Conservation (phyloP, 2,113 vertebrate species). For the Cyprichromis sp. region DNA sequence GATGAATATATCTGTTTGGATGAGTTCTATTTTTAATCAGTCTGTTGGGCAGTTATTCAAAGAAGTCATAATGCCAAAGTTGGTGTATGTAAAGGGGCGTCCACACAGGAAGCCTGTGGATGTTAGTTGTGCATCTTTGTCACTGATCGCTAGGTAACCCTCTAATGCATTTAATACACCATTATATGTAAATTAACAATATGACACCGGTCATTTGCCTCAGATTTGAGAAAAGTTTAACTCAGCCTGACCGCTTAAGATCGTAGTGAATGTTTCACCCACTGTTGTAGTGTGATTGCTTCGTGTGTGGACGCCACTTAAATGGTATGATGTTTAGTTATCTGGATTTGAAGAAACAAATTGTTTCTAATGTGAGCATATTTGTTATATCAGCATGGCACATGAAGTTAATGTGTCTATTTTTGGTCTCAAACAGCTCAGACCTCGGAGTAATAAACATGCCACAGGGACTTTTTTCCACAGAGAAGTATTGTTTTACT, state of each 20-base stretch:
- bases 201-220: neutral
- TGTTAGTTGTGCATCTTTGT: neutral
- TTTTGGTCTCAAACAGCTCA: neutral
- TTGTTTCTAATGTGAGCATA: neutral
- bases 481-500: neutral
- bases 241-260: neutral
- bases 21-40: neutral
- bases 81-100: neutral
- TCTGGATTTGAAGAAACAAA: neutral
- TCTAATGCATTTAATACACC: neutral
- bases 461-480: neutral
- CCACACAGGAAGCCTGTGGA: neutral
- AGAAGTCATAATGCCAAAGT: neutral
- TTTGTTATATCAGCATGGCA: neutral
- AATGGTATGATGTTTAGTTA: neutral
- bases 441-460: neutral
- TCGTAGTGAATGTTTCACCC: neutral
- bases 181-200: neutral
- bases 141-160: neutral
- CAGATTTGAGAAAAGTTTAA: neutral
- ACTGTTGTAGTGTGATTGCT: neutral
- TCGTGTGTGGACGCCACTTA: neutral
- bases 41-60: neutral
- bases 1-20: neutral
- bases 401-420: neutral